phyloP scores from a whole-genome alignment of 2,888 invertebrate species.

The Pyrrhia umbra region DNA sequence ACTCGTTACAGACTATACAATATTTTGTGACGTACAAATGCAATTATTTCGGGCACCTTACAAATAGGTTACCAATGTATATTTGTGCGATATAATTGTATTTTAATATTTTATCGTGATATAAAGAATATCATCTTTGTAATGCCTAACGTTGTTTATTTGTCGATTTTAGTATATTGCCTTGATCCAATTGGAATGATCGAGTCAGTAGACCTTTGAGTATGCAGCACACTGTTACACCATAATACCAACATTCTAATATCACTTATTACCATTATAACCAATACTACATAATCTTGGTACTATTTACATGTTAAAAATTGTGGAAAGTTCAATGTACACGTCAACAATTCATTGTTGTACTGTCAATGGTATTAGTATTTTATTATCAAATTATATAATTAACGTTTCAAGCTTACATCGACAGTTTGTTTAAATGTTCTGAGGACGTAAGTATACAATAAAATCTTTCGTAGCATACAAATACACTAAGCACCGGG shows the following conservation, averaged over 20 bases:
- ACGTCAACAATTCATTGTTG: constrained; percentile 65
- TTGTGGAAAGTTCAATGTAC: constrained; percentile 72
- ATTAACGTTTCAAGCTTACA: constrained; percentile 71
- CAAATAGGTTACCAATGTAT: constrained; percentile 66
- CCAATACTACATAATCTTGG: constrained; percentile 69
- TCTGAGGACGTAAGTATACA: constrained; percentile 79
- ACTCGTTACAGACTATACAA: constrained; percentile 65
- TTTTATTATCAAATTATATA: constrained; percentile 58
- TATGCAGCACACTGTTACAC: constrained; percentile 65
- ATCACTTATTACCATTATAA: constrained; percentile 76
- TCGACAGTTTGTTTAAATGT: constrained; percentile 79
- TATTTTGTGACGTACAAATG: constrained; percentile 83
- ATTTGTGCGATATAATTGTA: constrained; percentile 80
- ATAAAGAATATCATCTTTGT: constrained; percentile 61
- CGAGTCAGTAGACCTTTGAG: constrained; percentile 69
- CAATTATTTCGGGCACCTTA: constrained; percentile 78
- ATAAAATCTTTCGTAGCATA: constrained; percentile 63
- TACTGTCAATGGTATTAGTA: constrained; percentile 62
- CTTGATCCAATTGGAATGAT: constrained; percentile 82
- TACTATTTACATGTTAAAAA: constrained; percentile 78
- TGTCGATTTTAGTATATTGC: constrained; percentile 64
- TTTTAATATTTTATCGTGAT: constrained; percentile 65
- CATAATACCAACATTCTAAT: constrained; percentile 77
- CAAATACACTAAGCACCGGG: constrained; percentile 80
- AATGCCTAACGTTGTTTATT: constrained; percentile 62